Evolutionary conservation across 2,797 vertebrate genomes (phyloP).

Genomic region (Carapus acus): DNA sequence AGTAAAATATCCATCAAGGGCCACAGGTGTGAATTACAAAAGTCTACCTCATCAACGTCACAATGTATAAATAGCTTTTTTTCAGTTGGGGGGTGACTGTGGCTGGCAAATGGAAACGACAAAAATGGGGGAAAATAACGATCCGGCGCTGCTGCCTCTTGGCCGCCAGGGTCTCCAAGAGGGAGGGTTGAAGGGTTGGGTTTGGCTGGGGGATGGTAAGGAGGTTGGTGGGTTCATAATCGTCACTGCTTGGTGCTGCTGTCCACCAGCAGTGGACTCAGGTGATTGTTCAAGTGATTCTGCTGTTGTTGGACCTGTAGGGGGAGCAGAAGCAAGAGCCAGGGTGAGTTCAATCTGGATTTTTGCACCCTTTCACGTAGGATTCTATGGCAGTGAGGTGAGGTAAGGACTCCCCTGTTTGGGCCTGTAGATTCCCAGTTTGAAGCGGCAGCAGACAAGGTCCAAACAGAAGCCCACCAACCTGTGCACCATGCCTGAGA

Average conservation of each 20-base stretch:
- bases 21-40: slow-evolving; percentile 4
- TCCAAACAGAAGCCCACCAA: slow-evolving; percentile 84
- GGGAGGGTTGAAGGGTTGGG: no score
- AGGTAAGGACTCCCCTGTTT: slow-evolving; percentile 45
- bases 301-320: slow-evolving; percentile 72
- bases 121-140: no score
- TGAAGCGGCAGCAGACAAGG: slow-evolving; percentile 84
- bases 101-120: neutral
- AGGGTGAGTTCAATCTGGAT: neutral
- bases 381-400: no score
- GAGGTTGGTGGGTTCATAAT: slow-evolving; percentile 1
- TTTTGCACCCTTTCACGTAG: no score
- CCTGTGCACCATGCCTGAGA: slow-evolving; percentile 85
- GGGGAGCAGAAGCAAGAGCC: slow-evolving; percentile 6
- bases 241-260: slow-evolving; percentile 69
- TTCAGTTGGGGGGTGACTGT: slow-evolving; percentile 10
- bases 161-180: no score
- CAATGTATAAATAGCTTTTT: neutral
- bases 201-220: neutral
- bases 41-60: neutral
- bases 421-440: slow-evolving; percentile 72
- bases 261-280: slow-evolving; percentile 70
- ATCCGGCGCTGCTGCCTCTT: no score
- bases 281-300: slow-evolving; percentile 77
- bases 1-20: neutral